Evolutionary conservation across 2,797 vertebrate genomes (phyloP).

Genomic region (Notamacropus eugenii): DNA sequence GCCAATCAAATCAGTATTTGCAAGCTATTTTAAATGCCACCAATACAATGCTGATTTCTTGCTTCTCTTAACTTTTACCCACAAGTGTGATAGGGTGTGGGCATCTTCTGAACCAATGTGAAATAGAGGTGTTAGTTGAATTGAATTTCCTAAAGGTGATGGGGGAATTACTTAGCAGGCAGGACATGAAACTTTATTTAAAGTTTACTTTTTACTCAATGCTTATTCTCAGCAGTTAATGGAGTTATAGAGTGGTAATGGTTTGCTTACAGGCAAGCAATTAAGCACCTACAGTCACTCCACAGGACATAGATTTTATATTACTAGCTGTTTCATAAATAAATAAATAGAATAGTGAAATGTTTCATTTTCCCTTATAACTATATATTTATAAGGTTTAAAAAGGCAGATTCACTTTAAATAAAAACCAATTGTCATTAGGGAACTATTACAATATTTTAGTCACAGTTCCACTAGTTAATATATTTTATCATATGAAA

Average conservation of each 20-base stretch:
- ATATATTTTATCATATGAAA: neutral
- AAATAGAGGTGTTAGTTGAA: constrained; percentile 5
- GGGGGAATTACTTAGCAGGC: constrained; percentile 67
- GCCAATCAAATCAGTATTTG: neutral
- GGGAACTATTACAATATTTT: neutral
- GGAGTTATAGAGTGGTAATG: constrained; percentile 77
- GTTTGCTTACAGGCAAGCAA: constrained; percentile 82
- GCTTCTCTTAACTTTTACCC: neutral
- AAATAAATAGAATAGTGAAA: constrained; percentile 68
- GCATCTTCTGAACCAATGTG: neutral
- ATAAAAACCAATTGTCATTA: neutral
- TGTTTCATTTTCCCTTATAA: neutral
- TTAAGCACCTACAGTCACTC: constrained; percentile 83
- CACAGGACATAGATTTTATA: constrained; percentile 79
- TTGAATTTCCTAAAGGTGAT: constrained; percentile 65
- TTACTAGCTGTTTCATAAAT: constrained; percentile 79
- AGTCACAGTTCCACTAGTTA: neutral
- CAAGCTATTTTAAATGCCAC: neutral
- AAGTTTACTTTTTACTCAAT: constrained; percentile 76
- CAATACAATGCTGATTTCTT: neutral
- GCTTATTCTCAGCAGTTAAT: constrained; percentile 72
- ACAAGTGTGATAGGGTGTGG: neutral
- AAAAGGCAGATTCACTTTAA: constrained; percentile 13
- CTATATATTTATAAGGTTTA: constrained; percentile 28
- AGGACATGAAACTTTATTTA: constrained; percentile 81